A percentile compares a stretch with the other conserved stretches of the same genome.
phyloP scores from a whole-genome alignment of 2,888 invertebrate genomes.

The Eupeodes luniger region DNA sequence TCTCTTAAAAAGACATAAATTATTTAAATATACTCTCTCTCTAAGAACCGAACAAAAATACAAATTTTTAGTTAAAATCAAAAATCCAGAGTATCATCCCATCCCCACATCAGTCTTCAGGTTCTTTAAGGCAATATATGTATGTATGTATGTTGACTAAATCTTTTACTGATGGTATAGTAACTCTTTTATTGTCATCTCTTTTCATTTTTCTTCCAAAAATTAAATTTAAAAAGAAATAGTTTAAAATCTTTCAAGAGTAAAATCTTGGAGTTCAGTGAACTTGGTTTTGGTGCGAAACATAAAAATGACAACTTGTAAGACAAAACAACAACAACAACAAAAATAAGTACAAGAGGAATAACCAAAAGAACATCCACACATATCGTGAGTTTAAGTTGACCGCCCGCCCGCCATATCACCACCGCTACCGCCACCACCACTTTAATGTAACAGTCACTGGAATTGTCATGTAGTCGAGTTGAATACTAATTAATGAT shows the following conservation, averaged over 20 bases:
- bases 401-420: constrained; percentile 47
- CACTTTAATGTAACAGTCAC: constrained; percentile 55
- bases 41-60: not conserved
- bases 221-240: constrained; percentile 37
- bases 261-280: constrained; percentile 52
- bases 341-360: constrained; percentile 3
- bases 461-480: constrained; percentile 63
- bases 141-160: not conserved
- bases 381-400: constrained; percentile 14
- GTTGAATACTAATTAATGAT: constrained; percentile 71
- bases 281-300: constrained; percentile 37
- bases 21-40: constrained; percentile 1
- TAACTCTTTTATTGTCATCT: constrained; percentile 9
- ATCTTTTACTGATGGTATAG: not conserved
- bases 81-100: not conserved
- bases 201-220: constrained; percentile 14
- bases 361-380: constrained; percentile 8
- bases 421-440: not conserved
- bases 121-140: not conserved
- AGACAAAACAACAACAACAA: not conserved
- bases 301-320: constrained; percentile 17
- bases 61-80: not conserved
- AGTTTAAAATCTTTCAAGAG: constrained; percentile 54
- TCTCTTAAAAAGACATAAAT: not conserved
- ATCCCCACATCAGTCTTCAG: not conserved